These are phyloP conservation scores for Lasioglossum calceatum DNA, from an alignment of 2,888 invertebrate genomes.

Conservation along the genomic window DNA sequence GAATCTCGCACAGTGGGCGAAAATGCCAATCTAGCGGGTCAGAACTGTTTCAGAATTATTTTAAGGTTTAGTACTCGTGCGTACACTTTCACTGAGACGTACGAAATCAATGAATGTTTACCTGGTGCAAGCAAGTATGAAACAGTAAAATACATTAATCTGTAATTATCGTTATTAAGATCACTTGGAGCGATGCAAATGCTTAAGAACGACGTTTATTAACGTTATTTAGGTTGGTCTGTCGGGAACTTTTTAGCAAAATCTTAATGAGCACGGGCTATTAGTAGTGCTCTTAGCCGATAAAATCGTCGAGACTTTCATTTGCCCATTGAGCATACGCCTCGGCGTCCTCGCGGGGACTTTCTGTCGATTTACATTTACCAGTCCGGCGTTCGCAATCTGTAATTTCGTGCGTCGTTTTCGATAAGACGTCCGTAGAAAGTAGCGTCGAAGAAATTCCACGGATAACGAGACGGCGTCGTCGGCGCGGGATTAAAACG, in stretches of 20 bases:
- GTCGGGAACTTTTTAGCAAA: not conserved
- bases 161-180: not conserved
- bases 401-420: not conserved
- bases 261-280: not conserved
- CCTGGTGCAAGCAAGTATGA: not conserved
- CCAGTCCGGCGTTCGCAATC: not conserved
- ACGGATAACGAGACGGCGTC: constrained; percentile 11
- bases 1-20: not conserved
- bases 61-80: too few relatives aligned
- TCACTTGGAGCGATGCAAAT: not conserved
- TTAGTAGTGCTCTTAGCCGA: not conserved
- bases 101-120: not conserved
- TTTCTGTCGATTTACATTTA: constrained; percentile 13
- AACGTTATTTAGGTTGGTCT: not conserved
- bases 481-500: not conserved
- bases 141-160: not conserved
- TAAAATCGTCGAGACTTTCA: not conserved
- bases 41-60: too few relatives aligned
- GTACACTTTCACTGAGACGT: not conserved
- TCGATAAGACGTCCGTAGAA: not conserved
- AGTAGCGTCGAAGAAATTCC: constrained; percentile 8
- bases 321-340: not conserved
- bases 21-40: too few relatives aligned
- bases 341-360: not conserved
- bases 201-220: not conserved